Evolutionary conservation across 2,888 invertebrate species (phyloP).

Genomic region (Prosapia bicincta): DNA sequence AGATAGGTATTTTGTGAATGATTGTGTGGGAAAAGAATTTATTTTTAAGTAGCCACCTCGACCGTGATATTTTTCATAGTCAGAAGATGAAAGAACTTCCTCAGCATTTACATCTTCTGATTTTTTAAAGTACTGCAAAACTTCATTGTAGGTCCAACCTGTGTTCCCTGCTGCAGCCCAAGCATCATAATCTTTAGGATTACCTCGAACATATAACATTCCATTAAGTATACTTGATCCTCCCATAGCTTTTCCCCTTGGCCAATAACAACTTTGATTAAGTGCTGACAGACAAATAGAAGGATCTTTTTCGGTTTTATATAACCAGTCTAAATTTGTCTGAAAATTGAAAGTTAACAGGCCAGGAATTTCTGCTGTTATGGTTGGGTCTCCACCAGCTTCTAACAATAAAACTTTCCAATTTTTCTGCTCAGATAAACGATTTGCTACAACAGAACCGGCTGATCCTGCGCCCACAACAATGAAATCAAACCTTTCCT

Average conservation of each 20-base stretch:
- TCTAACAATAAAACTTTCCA: slow-evolving; percentile 64
- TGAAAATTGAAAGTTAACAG: slow-evolving; percentile 55
- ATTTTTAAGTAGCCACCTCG: slow-evolving; percentile 46
- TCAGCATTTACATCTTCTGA: slow-evolving; percentile 56
- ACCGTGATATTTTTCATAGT: slow-evolving; percentile 47
- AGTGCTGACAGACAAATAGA: slow-evolving; percentile 52
- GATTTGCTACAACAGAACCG: slow-evolving; percentile 66
- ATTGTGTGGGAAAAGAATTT: slow-evolving; percentile 61
- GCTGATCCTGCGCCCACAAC: slow-evolving; percentile 45
- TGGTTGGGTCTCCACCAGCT: slow-evolving; percentile 55
- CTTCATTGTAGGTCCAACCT: slow-evolving; percentile 40
- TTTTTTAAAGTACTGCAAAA: slow-evolving; percentile 44
- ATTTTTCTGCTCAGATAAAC: slow-evolving; percentile 60
- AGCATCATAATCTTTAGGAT: slow-evolving; percentile 37
- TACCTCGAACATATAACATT: slow-evolving; percentile 40
- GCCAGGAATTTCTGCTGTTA: slow-evolving; percentile 56
- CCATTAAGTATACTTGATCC: slow-evolving; percentile 39
- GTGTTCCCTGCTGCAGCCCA: slow-evolving; percentile 38
- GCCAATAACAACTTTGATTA: slow-evolving; percentile 59
- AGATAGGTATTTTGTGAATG: neutral
- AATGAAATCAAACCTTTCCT: slow-evolving; percentile 20
- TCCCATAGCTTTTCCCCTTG: slow-evolving; percentile 62
- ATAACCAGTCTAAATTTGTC: slow-evolving; percentile 67
- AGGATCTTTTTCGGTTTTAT: slow-evolving; percentile 61
- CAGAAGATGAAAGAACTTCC: slow-evolving; percentile 51